phyloP scores from a whole-genome alignment of 2,888 invertebrate species.

The Azorinus chamasolen region DNA sequence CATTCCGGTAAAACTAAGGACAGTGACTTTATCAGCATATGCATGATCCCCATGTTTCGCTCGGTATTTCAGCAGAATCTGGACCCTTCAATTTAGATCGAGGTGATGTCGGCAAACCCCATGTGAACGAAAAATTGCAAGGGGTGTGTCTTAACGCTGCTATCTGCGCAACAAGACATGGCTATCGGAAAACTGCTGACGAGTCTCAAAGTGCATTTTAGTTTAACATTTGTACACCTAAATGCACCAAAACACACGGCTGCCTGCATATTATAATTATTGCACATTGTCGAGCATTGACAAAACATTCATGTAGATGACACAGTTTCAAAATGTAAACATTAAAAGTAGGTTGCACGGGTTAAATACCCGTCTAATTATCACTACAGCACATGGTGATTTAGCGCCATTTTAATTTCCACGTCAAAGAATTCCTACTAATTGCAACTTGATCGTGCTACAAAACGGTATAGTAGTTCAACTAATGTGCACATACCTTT shows the following conservation, averaged over 20 bases:
- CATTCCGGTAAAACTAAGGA: neutral
- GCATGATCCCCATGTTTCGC: too few relatives aligned
- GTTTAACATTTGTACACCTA: neutral
- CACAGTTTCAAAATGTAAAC: slow-evolving; percentile 58
- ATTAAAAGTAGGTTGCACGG: slow-evolving; percentile 55
- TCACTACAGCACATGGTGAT: slow-evolving; percentile 56
- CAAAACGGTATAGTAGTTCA: neutral
- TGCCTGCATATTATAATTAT: slow-evolving; percentile 10
- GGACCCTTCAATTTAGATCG: too few relatives aligned
- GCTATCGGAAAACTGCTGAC: too few relatives aligned
- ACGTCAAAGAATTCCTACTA: slow-evolving; percentile 29
- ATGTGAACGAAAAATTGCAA: too few relatives aligned
- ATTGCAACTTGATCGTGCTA: neutral
- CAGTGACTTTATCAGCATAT: neutral
- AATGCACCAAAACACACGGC: neutral
- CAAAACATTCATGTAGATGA: slow-evolving; percentile 48
- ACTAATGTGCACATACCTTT: slow-evolving; percentile 72
- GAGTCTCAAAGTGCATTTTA: neutral
- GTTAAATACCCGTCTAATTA: slow-evolving; percentile 49
- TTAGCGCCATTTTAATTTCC: slow-evolving; percentile 78
- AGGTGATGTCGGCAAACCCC: too few relatives aligned
- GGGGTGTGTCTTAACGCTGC: too few relatives aligned
- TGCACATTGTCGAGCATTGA: slow-evolving; percentile 17
- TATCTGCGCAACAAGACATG: too few relatives aligned
- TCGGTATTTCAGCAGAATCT: too few relatives aligned